A percentile compares a stretch with the other conserved stretches of the same genome.
Evolutionary conservation across 2,888 invertebrate species (phyloP).

Genomic region (Limnephilus rhombicus): DNA sequence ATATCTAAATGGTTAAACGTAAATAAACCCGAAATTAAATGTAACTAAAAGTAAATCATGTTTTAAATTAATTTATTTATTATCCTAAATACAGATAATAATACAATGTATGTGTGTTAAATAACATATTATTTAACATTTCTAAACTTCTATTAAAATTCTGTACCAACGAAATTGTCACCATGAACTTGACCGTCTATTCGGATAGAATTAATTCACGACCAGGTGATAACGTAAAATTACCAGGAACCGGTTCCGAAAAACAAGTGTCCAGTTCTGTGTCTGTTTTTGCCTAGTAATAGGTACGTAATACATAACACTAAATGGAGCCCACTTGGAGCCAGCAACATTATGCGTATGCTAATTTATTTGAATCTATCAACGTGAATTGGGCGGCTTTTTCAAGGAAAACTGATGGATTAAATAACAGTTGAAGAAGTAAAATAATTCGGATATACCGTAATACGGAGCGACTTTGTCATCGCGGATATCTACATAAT

Average conservation of each 20-base stretch:
- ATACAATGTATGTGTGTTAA: too few relatives aligned
- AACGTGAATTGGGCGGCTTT: background rate
- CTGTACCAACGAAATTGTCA: background rate
- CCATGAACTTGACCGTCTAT: slow-evolving; percentile 1
- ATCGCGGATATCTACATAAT: too few relatives aligned
- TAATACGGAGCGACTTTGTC: too few relatives aligned
- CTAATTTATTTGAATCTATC: background rate
- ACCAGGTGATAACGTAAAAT: background rate
- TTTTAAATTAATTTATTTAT: too few relatives aligned
- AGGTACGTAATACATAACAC: background rate
- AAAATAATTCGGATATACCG: background rate
- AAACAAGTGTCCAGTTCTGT: background rate
- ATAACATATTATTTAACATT: background rate
- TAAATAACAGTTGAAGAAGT: background rate
- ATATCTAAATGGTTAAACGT: too few relatives aligned
- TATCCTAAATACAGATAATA: too few relatives aligned
- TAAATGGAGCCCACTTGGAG: background rate
- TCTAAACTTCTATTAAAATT: background rate
- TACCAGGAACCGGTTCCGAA: background rate
- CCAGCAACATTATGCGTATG: background rate
- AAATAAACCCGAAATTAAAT: too few relatives aligned
- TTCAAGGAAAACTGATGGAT: background rate
- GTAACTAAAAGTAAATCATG: too few relatives aligned
- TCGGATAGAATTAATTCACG: background rate
- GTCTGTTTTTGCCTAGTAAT: background rate